Conservation (phyloP, 2,888 invertebrate species). For the Dexiosoma caninum region DNA sequence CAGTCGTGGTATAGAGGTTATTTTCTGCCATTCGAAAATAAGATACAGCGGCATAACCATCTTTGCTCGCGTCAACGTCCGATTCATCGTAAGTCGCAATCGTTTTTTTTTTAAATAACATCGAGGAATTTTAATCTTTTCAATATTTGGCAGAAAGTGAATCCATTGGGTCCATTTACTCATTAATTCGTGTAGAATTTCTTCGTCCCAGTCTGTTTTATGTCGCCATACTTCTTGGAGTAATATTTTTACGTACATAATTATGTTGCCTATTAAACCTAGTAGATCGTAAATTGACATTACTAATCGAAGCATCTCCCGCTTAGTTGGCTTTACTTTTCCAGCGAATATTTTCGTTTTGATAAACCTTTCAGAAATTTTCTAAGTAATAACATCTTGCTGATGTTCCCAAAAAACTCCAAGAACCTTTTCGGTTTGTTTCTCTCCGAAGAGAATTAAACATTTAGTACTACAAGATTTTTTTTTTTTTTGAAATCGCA, state of each 20-base stretch:
- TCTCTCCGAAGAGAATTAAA: conserved; percentile 18
- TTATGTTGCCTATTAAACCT: conserved; percentile 29
- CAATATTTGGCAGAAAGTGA: background rate
- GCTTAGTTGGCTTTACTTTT: conserved; percentile 10
- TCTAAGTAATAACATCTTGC: conserved; percentile 47
- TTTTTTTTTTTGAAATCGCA: background rate
- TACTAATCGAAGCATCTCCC: conserved; percentile 27
- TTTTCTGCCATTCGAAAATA: conserved; percentile 5
- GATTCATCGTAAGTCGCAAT: background rate
- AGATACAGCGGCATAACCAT: background rate
- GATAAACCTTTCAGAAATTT: conserved; percentile 25
- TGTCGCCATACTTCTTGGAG: conserved; percentile 37
- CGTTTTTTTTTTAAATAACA: background rate
- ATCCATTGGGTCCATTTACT: conserved; percentile 1
- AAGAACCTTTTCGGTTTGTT: conserved; percentile 39
- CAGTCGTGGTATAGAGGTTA: conserved; percentile 24
- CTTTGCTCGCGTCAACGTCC: background rate
- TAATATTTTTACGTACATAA: conserved; percentile 35
- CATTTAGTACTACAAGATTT: background rate
- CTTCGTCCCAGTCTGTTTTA: conserved; percentile 14
- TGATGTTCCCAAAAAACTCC: too few relatives aligned
- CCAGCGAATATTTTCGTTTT: background rate
- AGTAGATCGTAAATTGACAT: too few relatives aligned
- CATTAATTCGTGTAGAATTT: conserved; percentile 32
- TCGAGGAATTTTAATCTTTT: too few relatives aligned